phyloP scores from a whole-genome alignment of 1,140 invertebrate species.

The Caenorhabditis remanei region DNA sequence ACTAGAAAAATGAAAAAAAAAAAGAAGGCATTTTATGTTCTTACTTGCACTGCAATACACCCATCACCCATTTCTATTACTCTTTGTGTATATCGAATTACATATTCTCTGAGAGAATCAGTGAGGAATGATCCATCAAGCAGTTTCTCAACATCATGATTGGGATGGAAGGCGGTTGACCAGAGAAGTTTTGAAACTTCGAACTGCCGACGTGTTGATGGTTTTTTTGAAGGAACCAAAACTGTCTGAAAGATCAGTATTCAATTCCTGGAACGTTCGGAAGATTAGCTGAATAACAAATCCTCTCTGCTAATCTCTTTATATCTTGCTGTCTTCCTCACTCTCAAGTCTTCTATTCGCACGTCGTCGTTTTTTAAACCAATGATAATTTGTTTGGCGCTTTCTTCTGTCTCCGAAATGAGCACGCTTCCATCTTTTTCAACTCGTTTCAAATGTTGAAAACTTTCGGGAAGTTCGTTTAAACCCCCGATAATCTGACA shows the following conservation, averaged over 20 bases:
- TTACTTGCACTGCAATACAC: slow-evolving; percentile 30
- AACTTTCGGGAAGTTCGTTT: slow-evolving; percentile 4
- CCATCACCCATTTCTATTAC: not conserved
- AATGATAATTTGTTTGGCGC: not conserved
- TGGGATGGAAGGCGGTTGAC: slow-evolving; percentile 25
- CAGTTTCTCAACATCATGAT: slow-evolving; percentile 11
- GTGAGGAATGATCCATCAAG: slow-evolving; percentile 6
- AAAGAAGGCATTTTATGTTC: not conserved
- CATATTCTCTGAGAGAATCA: not conserved
- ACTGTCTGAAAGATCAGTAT: slow-evolving; percentile 3
- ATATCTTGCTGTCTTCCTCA: not conserved
- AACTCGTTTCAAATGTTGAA: slow-evolving; percentile 22
- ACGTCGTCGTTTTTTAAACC: not conserved
- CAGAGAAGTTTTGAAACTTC: slow-evolving; percentile 1
- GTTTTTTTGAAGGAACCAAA: not conserved
- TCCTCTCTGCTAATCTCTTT: not conserved
- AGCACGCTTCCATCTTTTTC: slow-evolving; percentile 44
- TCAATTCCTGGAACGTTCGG: not conserved
- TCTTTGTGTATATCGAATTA: not conserved
- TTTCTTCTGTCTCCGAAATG: not conserved
- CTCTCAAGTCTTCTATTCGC: not conserved
- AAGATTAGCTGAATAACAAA: not conserved
- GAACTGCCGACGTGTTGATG: slow-evolving; percentile 15
- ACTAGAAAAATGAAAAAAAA: not conserved
- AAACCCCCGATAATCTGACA: slow-evolving; percentile 16